These are phyloP conservation scores for Myioborus miniatus DNA, from an alignment of 2,797 vertebrate genomes.

Conservation along the genomic window DNA sequence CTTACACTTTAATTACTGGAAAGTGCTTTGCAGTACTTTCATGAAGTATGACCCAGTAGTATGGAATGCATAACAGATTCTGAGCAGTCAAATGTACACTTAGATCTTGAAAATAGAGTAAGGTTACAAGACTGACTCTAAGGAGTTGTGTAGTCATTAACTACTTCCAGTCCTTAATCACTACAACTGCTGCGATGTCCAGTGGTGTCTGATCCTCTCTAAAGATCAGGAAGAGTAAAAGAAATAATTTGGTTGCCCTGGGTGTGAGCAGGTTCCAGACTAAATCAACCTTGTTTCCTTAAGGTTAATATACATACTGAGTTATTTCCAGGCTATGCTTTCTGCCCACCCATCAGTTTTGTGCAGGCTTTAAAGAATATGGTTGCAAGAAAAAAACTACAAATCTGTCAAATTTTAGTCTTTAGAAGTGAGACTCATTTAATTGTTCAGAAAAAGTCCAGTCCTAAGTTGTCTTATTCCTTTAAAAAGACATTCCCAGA, in stretches of 20 bases:
- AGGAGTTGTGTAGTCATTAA: background rate
- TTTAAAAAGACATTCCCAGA: constrained; percentile 38
- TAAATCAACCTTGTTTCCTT: background rate
- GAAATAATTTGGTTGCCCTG: background rate
- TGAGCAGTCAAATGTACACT: background rate
- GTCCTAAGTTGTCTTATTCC: constrained; percentile 16
- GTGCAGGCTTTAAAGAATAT: background rate
- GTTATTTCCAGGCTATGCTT: background rate
- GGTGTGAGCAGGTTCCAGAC: background rate
- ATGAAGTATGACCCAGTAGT: background rate
- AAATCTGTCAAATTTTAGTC: constrained; percentile 1
- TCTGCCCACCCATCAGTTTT: constrained; percentile 17
- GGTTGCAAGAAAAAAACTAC: constrained; percentile 9
- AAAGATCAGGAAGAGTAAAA: background rate
- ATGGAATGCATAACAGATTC: background rate
- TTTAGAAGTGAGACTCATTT: constrained; percentile 37
- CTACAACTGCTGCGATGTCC: background rate
- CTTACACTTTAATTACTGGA: background rate
- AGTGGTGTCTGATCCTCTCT: background rate
- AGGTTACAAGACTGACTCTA: background rate
- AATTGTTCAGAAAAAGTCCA: constrained; percentile 38
- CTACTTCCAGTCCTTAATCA: background rate
- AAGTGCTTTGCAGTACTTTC: background rate
- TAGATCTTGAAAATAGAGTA: background rate
- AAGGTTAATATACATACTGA: background rate